These are phyloP conservation scores for Papilio protenor DNA, from an alignment of 2,888 invertebrate species.

Conservation along the genomic window DNA sequence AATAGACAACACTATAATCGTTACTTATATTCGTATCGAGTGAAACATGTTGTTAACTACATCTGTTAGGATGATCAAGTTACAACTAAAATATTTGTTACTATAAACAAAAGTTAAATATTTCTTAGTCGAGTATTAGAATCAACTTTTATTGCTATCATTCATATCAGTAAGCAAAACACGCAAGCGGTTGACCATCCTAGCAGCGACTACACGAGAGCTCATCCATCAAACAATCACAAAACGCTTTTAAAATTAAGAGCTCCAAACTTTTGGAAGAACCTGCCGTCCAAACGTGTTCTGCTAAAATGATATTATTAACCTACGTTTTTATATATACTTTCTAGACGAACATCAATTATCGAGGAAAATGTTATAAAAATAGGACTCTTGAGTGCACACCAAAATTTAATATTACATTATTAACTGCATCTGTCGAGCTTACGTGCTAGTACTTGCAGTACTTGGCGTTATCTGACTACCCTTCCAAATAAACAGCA, in stretches of 20 bases:
- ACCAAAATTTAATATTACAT: conserved; percentile 23
- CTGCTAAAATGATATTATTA: conserved; percentile 44
- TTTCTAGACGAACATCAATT: conserved; percentile 32
- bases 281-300: conserved; percentile 44
- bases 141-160: conserved; percentile 37
- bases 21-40: conserved; percentile 61
- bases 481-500: not conserved
- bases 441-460: not conserved
- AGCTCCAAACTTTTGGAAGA: conserved; percentile 41
- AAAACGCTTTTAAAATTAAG: conserved; percentile 51
- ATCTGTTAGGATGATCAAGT: conserved; percentile 61
- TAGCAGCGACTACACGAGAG: conserved; percentile 68
- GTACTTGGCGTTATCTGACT: conserved; percentile 15
- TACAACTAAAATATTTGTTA: conserved; percentile 41
- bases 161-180: conserved; percentile 29
- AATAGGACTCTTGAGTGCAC: conserved; percentile 35
- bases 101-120: conserved; percentile 38
- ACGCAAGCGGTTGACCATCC: conserved; percentile 62
- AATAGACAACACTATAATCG: conserved; percentile 65
- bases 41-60: conserved; percentile 62
- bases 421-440: conserved; percentile 6
- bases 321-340: conserved; percentile 21
- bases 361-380: conserved; percentile 36
- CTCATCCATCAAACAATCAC: conserved; percentile 62
- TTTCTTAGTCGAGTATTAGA: conserved; percentile 32